phyloP scores from a whole-genome alignment of 2,888 invertebrate genomes.

The Hirtodrosophila histrioides region DNA sequence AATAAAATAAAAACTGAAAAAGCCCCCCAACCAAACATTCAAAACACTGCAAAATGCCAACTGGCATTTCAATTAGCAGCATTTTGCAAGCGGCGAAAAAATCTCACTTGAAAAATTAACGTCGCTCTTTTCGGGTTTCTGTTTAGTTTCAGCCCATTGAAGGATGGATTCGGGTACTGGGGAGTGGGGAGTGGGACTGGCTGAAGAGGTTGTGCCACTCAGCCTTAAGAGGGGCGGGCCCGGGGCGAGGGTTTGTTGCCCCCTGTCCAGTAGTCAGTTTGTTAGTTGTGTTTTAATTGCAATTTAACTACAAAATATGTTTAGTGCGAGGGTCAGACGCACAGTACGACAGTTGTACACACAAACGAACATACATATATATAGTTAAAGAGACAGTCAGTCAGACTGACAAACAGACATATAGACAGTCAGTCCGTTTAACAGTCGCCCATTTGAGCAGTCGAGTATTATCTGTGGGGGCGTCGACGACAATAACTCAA shows the following conservation, averaged over 20 bases:
- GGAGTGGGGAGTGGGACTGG: background rate
- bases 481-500: conserved; percentile 29
- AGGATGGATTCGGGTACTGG: background rate
- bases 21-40: conserved; percentile 15
- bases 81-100: conserved; percentile 46
- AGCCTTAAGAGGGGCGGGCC: conserved; percentile 16
- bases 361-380: background rate
- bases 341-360: background rate
- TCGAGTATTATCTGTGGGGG: conserved; percentile 38
- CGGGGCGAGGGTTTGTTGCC: conserved; percentile 30
- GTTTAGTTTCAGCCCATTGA: conserved; percentile 44
- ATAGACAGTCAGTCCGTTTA: background rate
- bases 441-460: conserved; percentile 22
- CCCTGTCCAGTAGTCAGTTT: conserved; percentile 23
- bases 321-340: conserved; percentile 29
- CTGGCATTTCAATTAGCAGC: conserved; percentile 78
- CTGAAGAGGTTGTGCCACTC: background rate
- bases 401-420: background rate
- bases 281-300: conserved; percentile 53
- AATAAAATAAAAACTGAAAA: conserved; percentile 18
- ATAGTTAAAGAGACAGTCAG: too few species aligned
- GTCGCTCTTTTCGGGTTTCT: conserved; percentile 40
- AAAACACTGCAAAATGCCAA: conserved; percentile 44
- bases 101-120: conserved; percentile 55
- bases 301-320: conserved; percentile 48